Conservation (phyloP, 1,140 invertebrate genomes). For the Cyclina sinensis region DNA sequence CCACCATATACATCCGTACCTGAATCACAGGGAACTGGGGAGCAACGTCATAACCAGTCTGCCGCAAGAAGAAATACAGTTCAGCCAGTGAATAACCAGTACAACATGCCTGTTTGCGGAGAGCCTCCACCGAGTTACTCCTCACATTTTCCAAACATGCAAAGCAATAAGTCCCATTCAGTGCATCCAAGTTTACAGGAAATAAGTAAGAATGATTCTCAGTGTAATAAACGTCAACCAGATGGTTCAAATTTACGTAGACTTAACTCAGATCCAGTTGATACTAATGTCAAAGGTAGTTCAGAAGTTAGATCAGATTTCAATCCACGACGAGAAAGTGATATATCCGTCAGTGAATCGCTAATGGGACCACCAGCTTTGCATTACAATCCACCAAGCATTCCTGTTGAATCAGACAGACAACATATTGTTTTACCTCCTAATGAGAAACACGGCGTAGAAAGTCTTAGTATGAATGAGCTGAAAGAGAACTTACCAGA, state of each 20-base stretch:
- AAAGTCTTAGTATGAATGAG: too few species aligned
- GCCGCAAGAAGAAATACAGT: background rate
- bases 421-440: too few species aligned
- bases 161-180: background rate
- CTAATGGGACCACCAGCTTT: background rate
- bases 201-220: background rate
- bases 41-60: background rate
- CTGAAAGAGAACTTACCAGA: too few species aligned
- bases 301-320: too few species aligned
- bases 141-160: background rate
- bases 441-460: too few species aligned
- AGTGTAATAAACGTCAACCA: background rate
- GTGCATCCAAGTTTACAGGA: background rate
- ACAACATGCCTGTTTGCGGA: background rate
- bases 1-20: background rate
- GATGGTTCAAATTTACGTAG: background rate
- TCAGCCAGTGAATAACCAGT: too few species aligned
- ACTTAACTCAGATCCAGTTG: background rate
- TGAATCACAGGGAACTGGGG: background rate
- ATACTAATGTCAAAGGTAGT: too few species aligned
- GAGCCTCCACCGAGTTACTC: background rate
- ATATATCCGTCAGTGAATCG: background rate
- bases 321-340: background rate
- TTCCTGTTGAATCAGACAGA: too few species aligned
- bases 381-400: background rate